Evolutionary conservation across 1,140 invertebrate species (phyloP).

Genomic region (Caenorhabditis inopinata): DNA sequence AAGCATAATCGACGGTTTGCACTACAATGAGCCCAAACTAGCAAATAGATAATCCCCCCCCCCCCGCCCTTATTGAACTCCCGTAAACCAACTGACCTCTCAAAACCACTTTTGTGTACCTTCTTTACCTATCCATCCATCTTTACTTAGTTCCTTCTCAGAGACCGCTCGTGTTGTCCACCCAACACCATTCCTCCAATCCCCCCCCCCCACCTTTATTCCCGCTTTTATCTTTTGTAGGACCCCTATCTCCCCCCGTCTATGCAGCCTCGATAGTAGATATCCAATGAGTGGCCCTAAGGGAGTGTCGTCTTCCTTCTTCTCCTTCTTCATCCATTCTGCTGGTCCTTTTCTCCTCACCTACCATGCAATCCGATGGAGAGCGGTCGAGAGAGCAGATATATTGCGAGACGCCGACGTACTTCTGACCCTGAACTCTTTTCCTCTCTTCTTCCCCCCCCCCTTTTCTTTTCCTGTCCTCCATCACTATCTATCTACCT

Average conservation of each 20-base stretch:
- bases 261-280: background rate
- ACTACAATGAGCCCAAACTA: too few relatives aligned
- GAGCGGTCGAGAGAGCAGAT: background rate
- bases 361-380: background rate
- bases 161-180: too few relatives aligned
- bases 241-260: background rate
- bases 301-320: too few relatives aligned
- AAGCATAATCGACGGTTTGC: too few relatives aligned
- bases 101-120: too few relatives aligned
- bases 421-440: background rate
- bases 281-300: background rate
- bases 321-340: background rate
- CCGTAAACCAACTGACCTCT: too few relatives aligned
- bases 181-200: too few relatives aligned
- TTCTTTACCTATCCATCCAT: too few relatives aligned
- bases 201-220: background rate
- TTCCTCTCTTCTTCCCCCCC: background rate
- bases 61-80: too few relatives aligned
- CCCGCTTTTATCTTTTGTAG: background rate
- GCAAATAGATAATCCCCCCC: too few relatives aligned
- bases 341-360: background rate
- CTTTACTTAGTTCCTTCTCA: too few relatives aligned
- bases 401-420: background rate
- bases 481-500: background rate
- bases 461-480: background rate